phyloP scores from a whole-genome alignment of 2,113 vertebrate genomes.

The Pyrgilauda ruficollis region DNA sequence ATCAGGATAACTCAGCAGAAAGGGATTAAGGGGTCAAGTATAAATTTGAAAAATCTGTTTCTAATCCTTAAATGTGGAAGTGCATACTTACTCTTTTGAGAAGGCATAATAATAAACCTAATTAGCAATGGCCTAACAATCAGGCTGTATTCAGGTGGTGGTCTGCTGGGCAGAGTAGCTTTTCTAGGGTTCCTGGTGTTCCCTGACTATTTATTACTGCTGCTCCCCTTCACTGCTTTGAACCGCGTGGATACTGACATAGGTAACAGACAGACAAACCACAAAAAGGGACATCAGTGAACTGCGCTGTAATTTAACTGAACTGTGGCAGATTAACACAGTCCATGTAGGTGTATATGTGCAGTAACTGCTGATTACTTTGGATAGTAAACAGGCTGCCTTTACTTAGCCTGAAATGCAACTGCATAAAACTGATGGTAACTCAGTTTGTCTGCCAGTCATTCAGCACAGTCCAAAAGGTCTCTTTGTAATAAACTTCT shows the following conservation, averaged over 20 bases:
- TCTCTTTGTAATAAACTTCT: background rate
- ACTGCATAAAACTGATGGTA: background rate
- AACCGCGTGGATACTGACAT: accelerated
- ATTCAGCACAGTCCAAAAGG: background rate
- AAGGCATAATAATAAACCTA: background rate
- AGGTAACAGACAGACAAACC: background rate
- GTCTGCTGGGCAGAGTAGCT: background rate
- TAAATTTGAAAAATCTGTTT: background rate
- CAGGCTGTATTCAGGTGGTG: background rate
- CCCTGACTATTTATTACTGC: background rate
- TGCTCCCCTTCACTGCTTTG: background rate
- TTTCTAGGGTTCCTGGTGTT: background rate
- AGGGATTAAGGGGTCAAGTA: background rate
- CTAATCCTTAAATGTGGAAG: background rate
- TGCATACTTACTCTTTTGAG: background rate
- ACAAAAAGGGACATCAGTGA: background rate
- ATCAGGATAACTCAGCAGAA: background rate
- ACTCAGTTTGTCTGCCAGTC: background rate
- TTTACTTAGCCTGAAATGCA: background rate
- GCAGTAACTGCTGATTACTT: background rate
- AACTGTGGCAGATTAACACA: background rate
- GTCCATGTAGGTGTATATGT: background rate
- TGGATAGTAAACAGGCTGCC: background rate
- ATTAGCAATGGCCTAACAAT: background rate
- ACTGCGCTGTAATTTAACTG: background rate